A percentile compares a stretch with the other conserved stretches of the same genome.
Evolutionary conservation across 2,888 invertebrate species (phyloP).

Genomic region (Stenolophus ochropezus): DNA sequence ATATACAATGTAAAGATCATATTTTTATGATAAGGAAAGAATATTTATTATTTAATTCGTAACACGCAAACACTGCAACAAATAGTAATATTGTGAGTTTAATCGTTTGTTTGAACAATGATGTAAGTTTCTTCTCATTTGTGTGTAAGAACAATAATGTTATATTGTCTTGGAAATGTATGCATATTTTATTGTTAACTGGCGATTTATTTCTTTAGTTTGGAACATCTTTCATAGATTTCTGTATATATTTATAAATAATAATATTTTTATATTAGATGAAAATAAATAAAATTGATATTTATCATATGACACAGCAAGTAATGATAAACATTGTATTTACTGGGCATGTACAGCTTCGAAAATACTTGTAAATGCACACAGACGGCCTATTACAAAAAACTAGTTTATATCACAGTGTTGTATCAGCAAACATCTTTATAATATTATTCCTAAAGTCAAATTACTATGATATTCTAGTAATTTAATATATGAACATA

Average conservation of each 20-base stretch:
- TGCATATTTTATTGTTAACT: conserved; percentile 48
- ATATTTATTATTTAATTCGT: conserved; percentile 28
- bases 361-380: conserved; percentile 24
- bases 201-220: conserved; percentile 31
- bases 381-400: conserved; percentile 27
- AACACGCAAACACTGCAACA: conserved; percentile 36
- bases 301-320: conserved; percentile 34
- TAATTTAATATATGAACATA: conserved; percentile 1
- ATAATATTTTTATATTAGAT: conserved; percentile 58
- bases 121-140: conserved; percentile 31
- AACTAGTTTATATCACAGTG: conserved; percentile 12
- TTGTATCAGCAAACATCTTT: conserved; percentile 8
- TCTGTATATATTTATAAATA: conserved; percentile 56
- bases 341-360: conserved; percentile 36
- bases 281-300: conserved; percentile 47
- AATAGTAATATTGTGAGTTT: conserved; percentile 19
- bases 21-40: conserved; percentile 33
- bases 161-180: conserved; percentile 40
- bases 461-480: background rate
- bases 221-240: conserved; percentile 39
- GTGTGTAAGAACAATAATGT: background rate
- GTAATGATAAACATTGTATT: conserved; percentile 26
- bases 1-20: conserved; percentile 19
- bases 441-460: conserved; percentile 4
- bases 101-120: background rate